A percentile compares a stretch with the other conserved stretches of the same genome.
phyloP scores from a whole-genome alignment of 2,797 vertebrate species.

The Gymnothorax reevesii region DNA sequence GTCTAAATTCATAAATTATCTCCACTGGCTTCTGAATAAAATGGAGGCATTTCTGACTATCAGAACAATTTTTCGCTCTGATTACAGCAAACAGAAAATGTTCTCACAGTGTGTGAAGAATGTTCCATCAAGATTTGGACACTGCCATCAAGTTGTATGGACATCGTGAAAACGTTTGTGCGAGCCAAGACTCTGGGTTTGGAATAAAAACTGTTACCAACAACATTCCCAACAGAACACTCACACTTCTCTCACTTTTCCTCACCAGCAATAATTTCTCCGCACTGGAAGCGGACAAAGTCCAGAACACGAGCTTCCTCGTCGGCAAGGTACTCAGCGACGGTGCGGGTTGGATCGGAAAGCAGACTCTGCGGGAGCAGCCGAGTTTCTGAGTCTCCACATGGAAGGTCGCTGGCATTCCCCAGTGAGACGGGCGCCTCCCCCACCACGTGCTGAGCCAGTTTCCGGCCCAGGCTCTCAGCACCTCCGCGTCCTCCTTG shows the following conservation, averaged over 20 bases:
- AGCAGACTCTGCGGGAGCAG: constrained; percentile 85
- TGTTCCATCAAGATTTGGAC: no score
- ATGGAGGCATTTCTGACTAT: background rate
- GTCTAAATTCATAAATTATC: background rate
- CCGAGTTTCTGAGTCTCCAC: constrained; percentile 78
- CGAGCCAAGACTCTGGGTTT: no score
- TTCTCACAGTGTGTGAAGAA: no score
- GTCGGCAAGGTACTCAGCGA: constrained; percentile 81
- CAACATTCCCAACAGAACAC: background rate
- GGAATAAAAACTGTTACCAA: background rate
- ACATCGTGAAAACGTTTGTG: no score
- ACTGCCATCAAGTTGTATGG: no score
- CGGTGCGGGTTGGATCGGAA: constrained; percentile 77
- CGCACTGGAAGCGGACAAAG: constrained; percentile 87
- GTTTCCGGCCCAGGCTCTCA: constrained; percentile 74
- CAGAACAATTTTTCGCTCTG: background rate
- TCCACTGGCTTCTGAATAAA: background rate
- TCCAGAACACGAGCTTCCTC: constrained; percentile 77
- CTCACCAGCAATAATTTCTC: constrained; percentile 60
- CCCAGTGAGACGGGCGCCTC: constrained; percentile 83
- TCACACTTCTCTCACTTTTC: background rate
- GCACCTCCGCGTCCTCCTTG: constrained; percentile 66
- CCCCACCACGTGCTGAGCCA: constrained; percentile 89
- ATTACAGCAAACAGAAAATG: background rate
- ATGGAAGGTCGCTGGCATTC: constrained; percentile 79